A percentile compares a stretch with the other conserved stretches of the same genome.
Conservation (phyloP, 2,888 invertebrate species). For the Limenitis camilla region DNA sequence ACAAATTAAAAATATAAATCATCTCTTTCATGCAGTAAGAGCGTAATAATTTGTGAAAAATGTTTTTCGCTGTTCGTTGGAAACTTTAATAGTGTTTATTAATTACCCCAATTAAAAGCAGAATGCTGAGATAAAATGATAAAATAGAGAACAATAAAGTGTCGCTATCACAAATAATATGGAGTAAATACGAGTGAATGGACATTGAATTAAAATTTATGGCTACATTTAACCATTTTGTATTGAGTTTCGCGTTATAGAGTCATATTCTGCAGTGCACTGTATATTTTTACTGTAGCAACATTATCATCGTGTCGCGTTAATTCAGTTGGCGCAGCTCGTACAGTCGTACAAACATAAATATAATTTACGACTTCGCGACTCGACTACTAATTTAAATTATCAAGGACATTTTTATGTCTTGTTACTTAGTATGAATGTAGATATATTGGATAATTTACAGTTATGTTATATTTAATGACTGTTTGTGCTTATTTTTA, state of each 20-base stretch:
- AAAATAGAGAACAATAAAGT: slow-evolving; percentile 16
- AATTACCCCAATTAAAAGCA: slow-evolving; percentile 12
- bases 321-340: slow-evolving; percentile 19
- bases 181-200: slow-evolving; percentile 16
- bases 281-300: slow-evolving; percentile 23
- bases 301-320: slow-evolving; percentile 33
- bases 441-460: neutral
- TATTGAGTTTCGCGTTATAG: neutral
- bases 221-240: slow-evolving; percentile 17
- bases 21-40: neutral
- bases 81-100: slow-evolving; percentile 1
- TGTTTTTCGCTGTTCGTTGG: neutral
- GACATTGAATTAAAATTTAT: slow-evolving; percentile 15
- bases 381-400: slow-evolving; percentile 37
- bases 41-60: neutral
- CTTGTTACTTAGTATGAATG: neutral
- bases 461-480: too few relatives aligned
- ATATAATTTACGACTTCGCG: slow-evolving; percentile 44
- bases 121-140: slow-evolving; percentile 13
- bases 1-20: neutral
- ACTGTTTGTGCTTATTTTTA: too few relatives aligned
- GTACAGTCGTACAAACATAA: slow-evolving; percentile 41
- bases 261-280: slow-evolving; percentile 6
- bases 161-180: slow-evolving; percentile 15
- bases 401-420: neutral